Conservation (phyloP, 2,797 vertebrate genomes). For the Chelon auratus region DNA sequence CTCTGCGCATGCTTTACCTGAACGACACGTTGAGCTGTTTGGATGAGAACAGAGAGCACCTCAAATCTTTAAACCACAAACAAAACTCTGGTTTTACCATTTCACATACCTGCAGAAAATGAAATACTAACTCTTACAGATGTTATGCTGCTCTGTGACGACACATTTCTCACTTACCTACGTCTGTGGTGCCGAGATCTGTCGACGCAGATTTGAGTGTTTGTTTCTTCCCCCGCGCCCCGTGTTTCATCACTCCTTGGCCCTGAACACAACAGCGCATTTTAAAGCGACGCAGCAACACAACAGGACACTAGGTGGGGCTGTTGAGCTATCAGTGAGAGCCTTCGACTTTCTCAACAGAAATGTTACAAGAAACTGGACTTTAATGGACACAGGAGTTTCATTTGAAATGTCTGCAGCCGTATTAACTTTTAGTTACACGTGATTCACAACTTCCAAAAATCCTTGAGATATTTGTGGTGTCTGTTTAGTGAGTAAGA, state of each 20-base stretch:
- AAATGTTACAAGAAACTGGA: background rate
- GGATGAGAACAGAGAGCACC: background rate
- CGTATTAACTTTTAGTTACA: background rate
- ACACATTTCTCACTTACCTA: constrained; percentile 85
- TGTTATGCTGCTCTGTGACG: background rate
- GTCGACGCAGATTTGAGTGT: constrained; percentile 97
- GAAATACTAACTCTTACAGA: background rate
- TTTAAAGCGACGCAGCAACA: constrained; percentile 22
- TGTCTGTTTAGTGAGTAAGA: background rate
- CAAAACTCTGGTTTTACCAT: background rate
- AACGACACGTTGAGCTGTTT: background rate
- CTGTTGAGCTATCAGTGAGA: constrained; percentile 1
- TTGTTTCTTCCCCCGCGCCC: constrained; percentile 92
- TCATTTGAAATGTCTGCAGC: background rate
- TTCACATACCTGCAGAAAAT: background rate
- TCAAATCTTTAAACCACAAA: background rate
- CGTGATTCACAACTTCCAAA: too few relatives aligned
- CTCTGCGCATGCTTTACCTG: background rate
- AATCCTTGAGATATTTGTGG: background rate
- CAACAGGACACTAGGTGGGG: constrained; percentile 44
- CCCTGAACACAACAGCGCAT: constrained; percentile 76
- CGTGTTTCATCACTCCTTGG: constrained; percentile 93
- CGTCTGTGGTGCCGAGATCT: constrained; percentile 94
- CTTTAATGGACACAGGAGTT: background rate
- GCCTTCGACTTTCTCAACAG: background rate